phyloP scores from a whole-genome alignment of 2,797 vertebrate species.

The Bucorvus abyssinicus region DNA sequence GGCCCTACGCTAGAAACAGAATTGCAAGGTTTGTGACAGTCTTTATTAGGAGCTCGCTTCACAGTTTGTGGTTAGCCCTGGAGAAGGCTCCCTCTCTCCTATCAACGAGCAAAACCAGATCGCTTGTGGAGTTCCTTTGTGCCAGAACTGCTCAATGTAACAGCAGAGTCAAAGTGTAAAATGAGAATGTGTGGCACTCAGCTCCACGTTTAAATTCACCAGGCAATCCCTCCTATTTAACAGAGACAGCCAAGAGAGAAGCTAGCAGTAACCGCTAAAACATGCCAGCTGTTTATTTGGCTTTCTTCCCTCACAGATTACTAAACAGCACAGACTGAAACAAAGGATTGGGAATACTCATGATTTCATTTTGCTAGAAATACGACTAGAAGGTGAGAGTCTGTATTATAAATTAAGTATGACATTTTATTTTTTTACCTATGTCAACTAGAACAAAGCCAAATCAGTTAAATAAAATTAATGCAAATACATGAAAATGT shows the following conservation, averaged over 20 bases:
- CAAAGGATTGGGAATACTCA: conserved; percentile 52
- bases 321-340: conserved; percentile 48
- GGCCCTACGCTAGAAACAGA: not conserved
- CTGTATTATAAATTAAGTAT: not conserved
- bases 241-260: conserved; percentile 54
- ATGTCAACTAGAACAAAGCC: not conserved
- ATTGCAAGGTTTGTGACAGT: not conserved
- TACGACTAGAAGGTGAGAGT: not conserved
- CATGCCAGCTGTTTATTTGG: conserved; percentile 66
- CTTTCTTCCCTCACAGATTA: conserved; percentile 54
- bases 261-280: conserved; percentile 30
- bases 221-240: conserved; percentile 35
- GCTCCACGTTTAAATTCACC: conserved; percentile 43
- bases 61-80: not conserved
- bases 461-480: not conserved
- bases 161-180: not conserved
- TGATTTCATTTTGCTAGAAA: conserved; percentile 35
- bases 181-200: conserved; percentile 16
- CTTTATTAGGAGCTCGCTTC: not conserved
- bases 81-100: not conserved
- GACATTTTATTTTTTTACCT: not conserved
- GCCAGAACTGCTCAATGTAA: not conserved
- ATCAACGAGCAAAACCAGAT: not conserved
- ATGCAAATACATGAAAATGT: not conserved
- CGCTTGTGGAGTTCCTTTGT: not conserved